Percentiles rank a stretch among this genome's conserved stretches.
Conservation (phyloP, 2,888 invertebrate genomes). For the Emmelina monodactyla region DNA sequence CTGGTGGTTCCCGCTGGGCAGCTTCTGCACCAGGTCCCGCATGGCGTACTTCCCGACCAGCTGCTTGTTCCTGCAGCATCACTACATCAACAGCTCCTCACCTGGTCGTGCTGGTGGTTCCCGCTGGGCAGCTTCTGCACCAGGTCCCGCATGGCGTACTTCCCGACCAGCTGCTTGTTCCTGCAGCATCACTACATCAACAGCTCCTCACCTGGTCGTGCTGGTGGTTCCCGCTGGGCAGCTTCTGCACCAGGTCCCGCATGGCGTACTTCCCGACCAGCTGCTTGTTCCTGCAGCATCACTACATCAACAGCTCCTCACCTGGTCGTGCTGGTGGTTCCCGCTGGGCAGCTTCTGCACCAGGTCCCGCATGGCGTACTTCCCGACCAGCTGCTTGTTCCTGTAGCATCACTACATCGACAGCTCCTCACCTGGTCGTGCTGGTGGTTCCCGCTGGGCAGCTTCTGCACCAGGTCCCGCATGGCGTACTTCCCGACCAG, state of each 20-base stretch:
- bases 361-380: conserved; percentile 97
- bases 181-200: no score
- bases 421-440: conserved; percentile 79
- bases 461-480: conserved; percentile 94
- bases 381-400: conserved; percentile 97
- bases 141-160: conserved; percentile 97
- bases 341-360: conserved; percentile 95
- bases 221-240: conserved; percentile 89
- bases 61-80: conserved; percentile 97
- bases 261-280: conserved; percentile 98
- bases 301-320: no score
- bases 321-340: conserved; percentile 84
- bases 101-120: conserved; percentile 84
- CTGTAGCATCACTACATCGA: no score
- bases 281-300: conserved; percentile 97
- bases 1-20: conserved; percentile 89
- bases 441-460: conserved; percentile 89
- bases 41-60: conserved; percentile 98
- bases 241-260: conserved; percentile 94
- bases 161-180: conserved; percentile 97
- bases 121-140: conserved; percentile 95
- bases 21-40: conserved; percentile 94
- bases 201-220: conserved; percentile 79
- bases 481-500: conserved; percentile 98
- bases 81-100: no score